Base-by-base conservation (phyloP, 53 echinoderm and acorn worm species). In the Zoroaster sp. region DNA sequence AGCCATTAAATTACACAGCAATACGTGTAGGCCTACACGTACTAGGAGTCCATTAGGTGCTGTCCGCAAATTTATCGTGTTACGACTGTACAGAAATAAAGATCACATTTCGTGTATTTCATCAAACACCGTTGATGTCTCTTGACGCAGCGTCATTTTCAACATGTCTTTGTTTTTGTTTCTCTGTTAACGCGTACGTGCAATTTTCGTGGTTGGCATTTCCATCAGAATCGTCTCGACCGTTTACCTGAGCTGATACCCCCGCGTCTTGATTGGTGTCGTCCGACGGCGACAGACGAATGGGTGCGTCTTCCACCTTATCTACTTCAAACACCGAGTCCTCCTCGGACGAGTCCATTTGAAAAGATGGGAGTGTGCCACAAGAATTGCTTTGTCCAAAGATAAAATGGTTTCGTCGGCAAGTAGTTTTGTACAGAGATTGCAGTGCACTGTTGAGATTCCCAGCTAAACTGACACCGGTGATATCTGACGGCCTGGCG, bases 311-410 rank as follows among this genome's bases (percentile, higher is more conserved):
- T 17, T 71, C 70, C 36, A 35, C 21, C 18, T 85, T 69, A 6
- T n/a, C n/a, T n/a, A 18, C 85, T 23, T 85, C 85, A 44, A 72
- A 85, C 10, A 85, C 85, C 17, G 85, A 85, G 70, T 85, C 85
- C 17, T 85, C 85, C 14, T 85, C 85, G 1, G 85, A 85, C 11
- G 85, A 85, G 47, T 85, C 46, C 72, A 51, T 85, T 37, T 69
- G 85, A 20, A 70, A 71, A 14, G 37, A 85, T 49, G 85, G 85
- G 47, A 85, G 85, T 36, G 33, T 85, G 37, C 71, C 46, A 23
- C 85, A 85, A 2, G 70, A 70, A 5, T 69, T 46, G 25, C 85
- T 85, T 36, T 69, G 70, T 20, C 85, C 49, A 21, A 25, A 35
- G 85, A 70, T 35, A 35, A 85, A 46, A 7, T 77, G 23, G 12